Conservation (phyloP, 2,888 invertebrate genomes). For the Maniola hyperantus region DNA sequence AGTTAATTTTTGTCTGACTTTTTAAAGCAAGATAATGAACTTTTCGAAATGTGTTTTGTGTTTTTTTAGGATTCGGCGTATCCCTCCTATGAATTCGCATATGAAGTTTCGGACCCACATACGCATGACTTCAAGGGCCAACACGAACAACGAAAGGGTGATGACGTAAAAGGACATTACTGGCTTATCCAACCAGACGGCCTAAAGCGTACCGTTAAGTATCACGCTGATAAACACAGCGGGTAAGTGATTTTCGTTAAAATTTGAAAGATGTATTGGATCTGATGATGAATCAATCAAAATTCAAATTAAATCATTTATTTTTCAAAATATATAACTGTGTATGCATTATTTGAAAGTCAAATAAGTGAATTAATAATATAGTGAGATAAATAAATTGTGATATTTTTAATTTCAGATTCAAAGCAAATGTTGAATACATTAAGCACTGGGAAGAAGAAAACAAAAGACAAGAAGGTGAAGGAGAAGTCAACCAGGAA, state of each 20-base stretch:
- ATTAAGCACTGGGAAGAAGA: conserved; percentile 37
- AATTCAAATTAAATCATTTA: no score
- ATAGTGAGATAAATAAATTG: no score
- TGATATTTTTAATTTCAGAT: conserved; percentile 41
- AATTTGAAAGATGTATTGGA: background rate
- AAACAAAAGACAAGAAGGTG: conserved; percentile 26
- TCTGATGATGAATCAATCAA: background rate
- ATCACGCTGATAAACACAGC: conserved; percentile 76
- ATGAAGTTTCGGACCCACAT: conserved; percentile 80
- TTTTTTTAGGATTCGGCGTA: conserved; percentile 64
- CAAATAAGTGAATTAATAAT: no score
- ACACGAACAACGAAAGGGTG: conserved; percentile 75
- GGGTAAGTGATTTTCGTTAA: conserved; percentile 57
- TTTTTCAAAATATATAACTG: background rate
- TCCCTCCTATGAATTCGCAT: conserved; percentile 80
- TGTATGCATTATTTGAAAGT: no score
- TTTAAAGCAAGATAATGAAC: no score
- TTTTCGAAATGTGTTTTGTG: no score
- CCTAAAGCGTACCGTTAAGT: conserved; percentile 75
- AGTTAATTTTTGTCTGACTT: conserved; percentile 41
- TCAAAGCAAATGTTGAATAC: conserved; percentile 44
- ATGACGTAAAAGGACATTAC: conserved; percentile 77
- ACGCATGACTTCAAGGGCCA: conserved; percentile 81
- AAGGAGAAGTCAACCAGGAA: conserved; percentile 32
- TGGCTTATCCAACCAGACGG: conserved; percentile 81